Evolutionary conservation across 2,113 vertebrate species (phyloP), one percentile per base, ranked within the genome.

Genomic region (Danionella cerebrum): DNA sequence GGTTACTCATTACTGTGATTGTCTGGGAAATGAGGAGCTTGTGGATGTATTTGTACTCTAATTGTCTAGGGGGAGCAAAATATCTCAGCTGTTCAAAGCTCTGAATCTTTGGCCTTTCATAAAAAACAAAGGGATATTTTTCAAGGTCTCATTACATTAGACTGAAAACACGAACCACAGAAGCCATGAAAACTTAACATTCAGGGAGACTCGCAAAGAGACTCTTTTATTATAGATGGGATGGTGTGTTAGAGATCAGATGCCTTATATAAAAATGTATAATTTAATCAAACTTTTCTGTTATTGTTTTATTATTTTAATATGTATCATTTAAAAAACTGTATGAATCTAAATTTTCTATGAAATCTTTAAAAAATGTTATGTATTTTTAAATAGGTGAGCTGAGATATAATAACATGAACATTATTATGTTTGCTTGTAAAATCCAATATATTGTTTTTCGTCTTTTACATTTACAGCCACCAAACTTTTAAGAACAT

Each of bases 1-100:
- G 51, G 59, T 79, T 68, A 52, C 76, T 78, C 71, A 71, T 76
- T 79, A 76, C 47, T 73, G 58, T 73, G 67, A 81, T 71, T 65
- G 70, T 35, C 66, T 33, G 51, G 41, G 60, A 75, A 78, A 76
- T 62, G 29, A 70, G 77, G 31, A 45, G 55, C 70, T 73, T 63
- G 59, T 60, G 42, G 62, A 78, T 60, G 47, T 78, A 51, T 72
- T 76, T 60, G 65, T 65, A 44, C 52, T 39, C 71, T 57, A 41
- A 76, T 45, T 67, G 52, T 25, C 41, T 36, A 27, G 58, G 57
- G 60, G 51, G 21, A 41, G 6, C 6, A 1, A 42, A 52, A 27
- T n/a, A 19, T 6, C 25, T 12, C 22, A 42, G 45, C 24, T 42
- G 41, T 65, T 54, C 44, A 36, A 31, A 68, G 42, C 5, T 31